Base-by-base conservation (phyloP, 2,113 vertebrate genomes). In the Pelecanoides urinatrix region DNA sequence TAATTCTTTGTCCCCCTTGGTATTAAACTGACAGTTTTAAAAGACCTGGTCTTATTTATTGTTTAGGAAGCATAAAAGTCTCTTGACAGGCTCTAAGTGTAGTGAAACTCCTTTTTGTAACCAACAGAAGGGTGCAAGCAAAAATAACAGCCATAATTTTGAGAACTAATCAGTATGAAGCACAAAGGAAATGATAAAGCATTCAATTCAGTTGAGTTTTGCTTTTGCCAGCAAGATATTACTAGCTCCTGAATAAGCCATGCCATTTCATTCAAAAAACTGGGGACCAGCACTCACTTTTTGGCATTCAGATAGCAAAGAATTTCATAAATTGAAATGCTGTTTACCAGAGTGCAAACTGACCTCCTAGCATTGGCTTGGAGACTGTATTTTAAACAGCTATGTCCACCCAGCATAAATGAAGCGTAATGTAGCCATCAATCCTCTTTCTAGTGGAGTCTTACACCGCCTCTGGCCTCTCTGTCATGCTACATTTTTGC, bases 1-100 rank as follows among this genome's bases (percentile, higher is more conserved):
- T 98, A 97, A 97, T 97, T 97, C 88, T 94, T 96, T 97, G 83
- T 94, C 61, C 29, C 17, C 17, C 29, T 75, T 77, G 61, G 22
- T 86, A 73, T 94, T 87, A 94, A 94, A 95, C 61, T 81, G 65
- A 89, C 67, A 40, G 8, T 65, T 94, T 88, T 91, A 82, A 96
- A 95, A 94, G 72, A 59, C 21, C 70, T 85, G 70, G 29, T 65
- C 22, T 88, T 83, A 73, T 88, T 94, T 87, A 82, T 65, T 73
- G 20, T 85, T 94, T 73, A 88, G 84, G 34, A 96, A 76, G 58
- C 16, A 79, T 30, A 66, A 79, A 87, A 87, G n/a, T 47, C 42
- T 55, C 47, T 89, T 74, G 59, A 70, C n/a, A n/a, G 4, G 47
- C 45, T 89, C 16, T 59, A 65, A 6, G 8, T 44, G 15, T 56